Conservation (phyloP, 2,888 invertebrate genomes). For the Sesia bembeciformis region DNA sequence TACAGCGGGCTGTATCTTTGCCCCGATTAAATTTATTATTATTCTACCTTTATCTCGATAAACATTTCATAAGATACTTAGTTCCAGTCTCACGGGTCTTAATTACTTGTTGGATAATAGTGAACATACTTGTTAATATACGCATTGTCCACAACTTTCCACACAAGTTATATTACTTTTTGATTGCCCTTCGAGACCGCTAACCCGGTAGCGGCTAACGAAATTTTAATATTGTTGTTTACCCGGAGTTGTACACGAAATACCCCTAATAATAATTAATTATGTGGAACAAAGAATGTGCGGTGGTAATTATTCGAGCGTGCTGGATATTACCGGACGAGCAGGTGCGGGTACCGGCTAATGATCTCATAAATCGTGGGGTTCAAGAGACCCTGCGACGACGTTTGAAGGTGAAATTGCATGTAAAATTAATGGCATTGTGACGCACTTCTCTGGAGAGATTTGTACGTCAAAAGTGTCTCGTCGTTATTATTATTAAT, state of each 20-base stretch:
- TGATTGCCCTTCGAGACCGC: not conserved
- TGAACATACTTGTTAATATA: too few species aligned
- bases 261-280: constrained; percentile 38
- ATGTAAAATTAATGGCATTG: constrained; percentile 5
- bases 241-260: constrained; percentile 20
- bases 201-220: not conserved
- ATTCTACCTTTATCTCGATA: too few species aligned
- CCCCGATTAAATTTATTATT: too few species aligned
- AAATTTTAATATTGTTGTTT: constrained; percentile 9
- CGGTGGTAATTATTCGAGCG: constrained; percentile 23
- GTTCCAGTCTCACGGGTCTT: too few species aligned
- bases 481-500: too few species aligned
- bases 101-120: too few species aligned
- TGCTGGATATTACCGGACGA: constrained; percentile 24
- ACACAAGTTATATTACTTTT: not conserved
- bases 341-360: constrained; percentile 5
- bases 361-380: constrained; percentile 33
- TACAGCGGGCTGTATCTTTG: too few species aligned
- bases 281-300: constrained; percentile 36
- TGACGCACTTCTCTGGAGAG: too few species aligned
- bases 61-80: too few species aligned
- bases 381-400: constrained; percentile 13
- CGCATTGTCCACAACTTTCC: not conserved
- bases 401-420: constrained; percentile 20
- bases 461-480: too few species aligned